Conservation (phyloP, 2,888 invertebrate genomes). For the Hymenopus coronatus region DNA sequence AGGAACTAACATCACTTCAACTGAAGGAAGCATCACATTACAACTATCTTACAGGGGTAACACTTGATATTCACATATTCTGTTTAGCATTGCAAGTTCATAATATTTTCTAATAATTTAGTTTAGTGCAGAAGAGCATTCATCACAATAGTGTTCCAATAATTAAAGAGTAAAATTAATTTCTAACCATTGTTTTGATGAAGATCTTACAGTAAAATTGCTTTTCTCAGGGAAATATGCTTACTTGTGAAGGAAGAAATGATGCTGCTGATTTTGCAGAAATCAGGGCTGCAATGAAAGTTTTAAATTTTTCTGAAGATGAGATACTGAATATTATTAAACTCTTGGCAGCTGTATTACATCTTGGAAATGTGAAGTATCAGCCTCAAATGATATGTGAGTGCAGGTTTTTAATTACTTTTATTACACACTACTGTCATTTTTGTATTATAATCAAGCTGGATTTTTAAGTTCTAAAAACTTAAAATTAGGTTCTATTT, state of each 20-base stretch:
- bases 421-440: neutral
- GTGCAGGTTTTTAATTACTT: slow-evolving; percentile 13
- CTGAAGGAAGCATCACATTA: slow-evolving; percentile 72
- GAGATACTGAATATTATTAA: slow-evolving; percentile 84
- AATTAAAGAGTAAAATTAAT: neutral
- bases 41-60: slow-evolving; percentile 73
- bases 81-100: neutral
- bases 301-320: slow-evolving; percentile 78
- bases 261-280: slow-evolving; percentile 84
- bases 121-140: neutral
- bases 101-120: neutral
- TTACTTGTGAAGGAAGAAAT: slow-evolving; percentile 76
- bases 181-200: neutral
- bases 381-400: slow-evolving; percentile 59
- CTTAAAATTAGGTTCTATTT: too few relatives aligned
- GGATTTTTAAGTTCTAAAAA: too few relatives aligned
- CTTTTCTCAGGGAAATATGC: slow-evolving; percentile 56
- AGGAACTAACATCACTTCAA: slow-evolving; percentile 77
- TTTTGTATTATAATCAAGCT: neutral
- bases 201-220: neutral
- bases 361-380: slow-evolving; percentile 88
- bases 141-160: neutral
- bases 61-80: slow-evolving; percentile 3
- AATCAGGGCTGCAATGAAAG: slow-evolving; percentile 89
- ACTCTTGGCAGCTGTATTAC: slow-evolving; percentile 81